phyloP scores from a whole-genome alignment of 2,888 invertebrate species.

The Diaphora mendica region DNA sequence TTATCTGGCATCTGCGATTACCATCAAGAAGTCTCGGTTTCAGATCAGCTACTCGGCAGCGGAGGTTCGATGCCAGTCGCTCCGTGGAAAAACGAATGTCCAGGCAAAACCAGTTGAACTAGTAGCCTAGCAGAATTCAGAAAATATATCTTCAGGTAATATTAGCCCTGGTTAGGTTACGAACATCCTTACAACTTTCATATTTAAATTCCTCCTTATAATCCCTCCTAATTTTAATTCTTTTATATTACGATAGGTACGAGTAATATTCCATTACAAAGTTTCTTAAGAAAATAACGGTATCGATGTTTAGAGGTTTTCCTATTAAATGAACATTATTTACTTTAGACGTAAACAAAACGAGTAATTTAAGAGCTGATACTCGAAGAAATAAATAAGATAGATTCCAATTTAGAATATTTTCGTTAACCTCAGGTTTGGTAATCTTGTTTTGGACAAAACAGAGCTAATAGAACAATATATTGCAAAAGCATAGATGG shows the following conservation, averaged over 20 bases:
- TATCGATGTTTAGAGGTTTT: neutral
- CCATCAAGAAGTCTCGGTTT: no score
- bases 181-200: neutral
- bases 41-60: no score
- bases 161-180: neutral
- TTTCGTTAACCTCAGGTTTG: neutral
- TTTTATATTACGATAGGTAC: neutral
- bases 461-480: neutral
- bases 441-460: neutral
- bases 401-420: neutral
- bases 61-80: no score
- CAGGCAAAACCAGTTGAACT: no score
- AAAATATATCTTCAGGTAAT: neutral
- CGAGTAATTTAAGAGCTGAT: no score
- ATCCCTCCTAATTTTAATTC: no score
- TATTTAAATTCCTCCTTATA: no score
- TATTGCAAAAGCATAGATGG: neutral
- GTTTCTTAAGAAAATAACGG: neutral
- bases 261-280: neutral
- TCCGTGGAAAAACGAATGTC: no score
- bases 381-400: neutral
- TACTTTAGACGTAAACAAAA: neutral
- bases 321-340: neutral
- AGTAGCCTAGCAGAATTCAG: neutral
- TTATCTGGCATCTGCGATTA: no score